Conservation (phyloP, 2,797 vertebrate species). For the Pristis pectinata region DNA sequence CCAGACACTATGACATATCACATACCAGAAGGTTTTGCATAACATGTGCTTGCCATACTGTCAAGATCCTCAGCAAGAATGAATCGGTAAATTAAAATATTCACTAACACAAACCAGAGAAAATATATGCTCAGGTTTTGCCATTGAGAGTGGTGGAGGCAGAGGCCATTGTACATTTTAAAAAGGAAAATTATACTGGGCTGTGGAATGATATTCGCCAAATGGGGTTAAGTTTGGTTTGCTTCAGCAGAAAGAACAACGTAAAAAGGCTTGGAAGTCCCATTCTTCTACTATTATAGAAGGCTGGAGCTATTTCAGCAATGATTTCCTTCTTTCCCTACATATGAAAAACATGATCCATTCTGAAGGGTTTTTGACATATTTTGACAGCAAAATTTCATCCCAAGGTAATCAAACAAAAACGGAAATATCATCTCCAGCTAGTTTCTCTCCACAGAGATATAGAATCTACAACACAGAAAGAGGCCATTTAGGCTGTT, state of each 20-base stretch:
- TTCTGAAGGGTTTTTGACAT: no score
- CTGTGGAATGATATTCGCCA: no score
- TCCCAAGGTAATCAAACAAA: background rate
- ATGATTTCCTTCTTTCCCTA: no score
- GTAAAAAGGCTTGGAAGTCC: no score
- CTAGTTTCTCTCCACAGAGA: background rate
- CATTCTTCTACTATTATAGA: no score
- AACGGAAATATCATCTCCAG: background rate
- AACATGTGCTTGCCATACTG: background rate
- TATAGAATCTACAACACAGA: no score
- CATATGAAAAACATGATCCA: no score
- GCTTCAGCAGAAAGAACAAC: no score
- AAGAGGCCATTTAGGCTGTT: no score
- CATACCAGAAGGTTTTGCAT: background rate
- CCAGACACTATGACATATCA: background rate
- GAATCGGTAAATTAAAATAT: background rate
- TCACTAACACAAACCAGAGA: background rate
- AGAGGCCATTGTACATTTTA: background rate
- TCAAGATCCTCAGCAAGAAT: background rate
- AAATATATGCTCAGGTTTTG: background rate
- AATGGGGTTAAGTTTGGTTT: no score
- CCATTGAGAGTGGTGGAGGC: background rate
- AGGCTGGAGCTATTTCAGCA: no score
- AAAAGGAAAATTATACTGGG: background rate
- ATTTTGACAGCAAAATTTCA: background rate